Evolutionary conservation across 2,113 vertebrate genomes (phyloP).

Genomic region (Orcinus orca): DNA sequence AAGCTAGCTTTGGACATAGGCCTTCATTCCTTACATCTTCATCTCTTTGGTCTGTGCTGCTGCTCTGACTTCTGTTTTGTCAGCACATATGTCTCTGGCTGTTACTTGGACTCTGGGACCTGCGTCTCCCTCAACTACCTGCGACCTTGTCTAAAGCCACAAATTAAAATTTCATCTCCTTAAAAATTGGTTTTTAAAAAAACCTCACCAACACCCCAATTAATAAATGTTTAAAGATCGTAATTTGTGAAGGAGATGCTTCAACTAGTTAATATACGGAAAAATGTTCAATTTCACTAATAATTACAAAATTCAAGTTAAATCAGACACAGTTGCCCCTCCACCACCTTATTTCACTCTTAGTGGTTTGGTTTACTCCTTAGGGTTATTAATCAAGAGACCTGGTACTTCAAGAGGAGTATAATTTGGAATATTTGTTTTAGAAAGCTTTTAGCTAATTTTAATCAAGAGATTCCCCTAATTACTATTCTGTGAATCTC

Average conservation of each 20-base stretch:
- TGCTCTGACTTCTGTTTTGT: background rate
- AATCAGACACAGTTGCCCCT: background rate
- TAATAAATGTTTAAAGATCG: background rate
- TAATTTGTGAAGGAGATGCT: background rate
- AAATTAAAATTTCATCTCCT: background rate
- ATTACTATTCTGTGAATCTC: background rate
- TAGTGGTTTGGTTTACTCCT: background rate
- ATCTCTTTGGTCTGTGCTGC: background rate
- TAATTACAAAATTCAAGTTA: conserved; percentile 35
- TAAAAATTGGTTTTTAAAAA: background rate
- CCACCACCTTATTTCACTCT: background rate
- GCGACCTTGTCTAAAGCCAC: background rate
- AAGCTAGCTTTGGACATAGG: background rate
- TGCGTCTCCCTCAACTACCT: background rate
- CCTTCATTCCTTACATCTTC: background rate
- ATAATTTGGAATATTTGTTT: conserved; percentile 30
- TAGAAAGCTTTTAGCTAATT: conserved; percentile 29
- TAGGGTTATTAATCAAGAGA: background rate
- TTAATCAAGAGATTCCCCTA: conserved; percentile 13
- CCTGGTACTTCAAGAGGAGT: background rate
- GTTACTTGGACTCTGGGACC: background rate
- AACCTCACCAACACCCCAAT: background rate
- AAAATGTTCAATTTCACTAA: background rate
- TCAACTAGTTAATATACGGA: background rate
- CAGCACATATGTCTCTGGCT: background rate